Percentiles rank a stretch among this genome's conserved stretches.
Conservation (phyloP, 2,888 invertebrate species). For the Julus scandinavius region DNA sequence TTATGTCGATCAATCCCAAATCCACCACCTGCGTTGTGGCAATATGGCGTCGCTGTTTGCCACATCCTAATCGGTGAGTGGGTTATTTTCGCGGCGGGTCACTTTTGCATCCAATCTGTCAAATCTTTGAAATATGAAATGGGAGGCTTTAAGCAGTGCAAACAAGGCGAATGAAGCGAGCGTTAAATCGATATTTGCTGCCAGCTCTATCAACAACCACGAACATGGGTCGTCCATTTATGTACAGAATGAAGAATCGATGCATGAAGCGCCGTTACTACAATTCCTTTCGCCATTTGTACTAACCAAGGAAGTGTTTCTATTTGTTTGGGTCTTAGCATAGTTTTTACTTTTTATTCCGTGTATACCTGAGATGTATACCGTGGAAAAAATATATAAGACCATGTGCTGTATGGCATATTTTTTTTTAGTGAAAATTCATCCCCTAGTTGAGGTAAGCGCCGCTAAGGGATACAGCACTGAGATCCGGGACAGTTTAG, state of each 20-base stretch:
- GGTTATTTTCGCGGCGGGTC: not conserved
- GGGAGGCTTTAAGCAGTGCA: conserved; percentile 8
- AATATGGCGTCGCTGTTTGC: not conserved
- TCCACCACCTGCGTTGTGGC: not conserved
- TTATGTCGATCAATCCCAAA: not conserved
- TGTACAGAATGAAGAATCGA: not conserved
- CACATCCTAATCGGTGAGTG: not conserved
- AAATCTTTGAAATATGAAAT: conserved; percentile 23
- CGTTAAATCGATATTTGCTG: conserved; percentile 14
- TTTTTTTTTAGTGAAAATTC: no score
- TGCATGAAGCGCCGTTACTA: no score
- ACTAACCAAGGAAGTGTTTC: no score
- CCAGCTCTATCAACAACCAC: not conserved
- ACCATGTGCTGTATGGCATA: no score
- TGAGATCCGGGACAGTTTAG: no score
- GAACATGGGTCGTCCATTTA: not conserved
- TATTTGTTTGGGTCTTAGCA: no score
- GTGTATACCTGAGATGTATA: no score
- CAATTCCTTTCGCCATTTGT: no score
- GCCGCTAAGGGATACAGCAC: no score
- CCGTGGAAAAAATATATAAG: no score
- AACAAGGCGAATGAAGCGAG: conserved; percentile 32
- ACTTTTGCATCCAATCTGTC: conserved; percentile 21
- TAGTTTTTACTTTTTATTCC: no score
- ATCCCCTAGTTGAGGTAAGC: no score